Conservation (phyloP, 2,113 vertebrate genomes). For the Eidolon helvum region DNA sequence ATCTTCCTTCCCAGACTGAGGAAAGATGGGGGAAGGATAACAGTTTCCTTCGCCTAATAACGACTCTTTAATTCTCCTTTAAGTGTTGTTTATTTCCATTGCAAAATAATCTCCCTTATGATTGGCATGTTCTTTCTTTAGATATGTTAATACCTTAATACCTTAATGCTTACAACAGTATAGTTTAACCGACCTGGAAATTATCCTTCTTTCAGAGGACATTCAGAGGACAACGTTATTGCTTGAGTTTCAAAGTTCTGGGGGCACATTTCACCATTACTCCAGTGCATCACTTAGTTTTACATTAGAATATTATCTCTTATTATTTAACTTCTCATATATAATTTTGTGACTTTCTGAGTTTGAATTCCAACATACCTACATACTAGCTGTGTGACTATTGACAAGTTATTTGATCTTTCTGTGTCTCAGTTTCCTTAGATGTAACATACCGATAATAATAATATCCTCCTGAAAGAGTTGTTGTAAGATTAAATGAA, state of each 20-base stretch:
- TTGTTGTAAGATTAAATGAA: neutral
- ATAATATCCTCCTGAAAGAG: neutral
- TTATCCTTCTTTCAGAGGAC: neutral
- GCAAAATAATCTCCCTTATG: neutral
- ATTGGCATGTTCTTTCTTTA: conserved; percentile 39
- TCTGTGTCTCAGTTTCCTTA: neutral
- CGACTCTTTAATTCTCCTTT: neutral
- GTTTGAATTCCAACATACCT: neutral
- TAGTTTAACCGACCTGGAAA: neutral
- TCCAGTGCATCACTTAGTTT: neutral
- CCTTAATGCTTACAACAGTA: neutral
- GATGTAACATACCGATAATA: neutral
- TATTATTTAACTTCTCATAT: neutral
- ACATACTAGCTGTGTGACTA: neutral
- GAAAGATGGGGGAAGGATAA: neutral
- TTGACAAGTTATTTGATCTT: neutral
- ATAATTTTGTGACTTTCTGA: neutral
- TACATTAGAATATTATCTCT: neutral
- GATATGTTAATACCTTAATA: neutral
- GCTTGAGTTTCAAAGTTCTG: neutral
- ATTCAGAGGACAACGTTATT: neutral
- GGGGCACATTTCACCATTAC: neutral
- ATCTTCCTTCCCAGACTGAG: neutral
- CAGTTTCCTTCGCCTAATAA: neutral
- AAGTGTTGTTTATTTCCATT: neutral